Evolutionary conservation across 2,797 vertebrate species (phyloP), one percentile per base, ranked within the genome.

Genomic region (Enteromius paludinosus): DNA sequence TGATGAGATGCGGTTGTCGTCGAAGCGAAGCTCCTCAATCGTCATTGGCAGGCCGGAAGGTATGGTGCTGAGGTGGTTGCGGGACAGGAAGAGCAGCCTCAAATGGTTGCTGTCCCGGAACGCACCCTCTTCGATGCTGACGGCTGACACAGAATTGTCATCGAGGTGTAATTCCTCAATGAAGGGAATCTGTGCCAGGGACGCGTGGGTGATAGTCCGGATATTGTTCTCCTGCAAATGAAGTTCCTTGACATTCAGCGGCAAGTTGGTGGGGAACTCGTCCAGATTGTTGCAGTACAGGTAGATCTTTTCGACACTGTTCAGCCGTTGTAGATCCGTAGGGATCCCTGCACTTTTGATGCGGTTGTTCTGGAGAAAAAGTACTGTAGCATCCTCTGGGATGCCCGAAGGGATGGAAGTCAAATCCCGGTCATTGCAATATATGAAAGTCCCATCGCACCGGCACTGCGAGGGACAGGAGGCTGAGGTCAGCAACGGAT

Each of bases 141-240:
- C 98, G 1, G 98, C 98, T 0, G 98, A 99, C 83, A 99, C 98
- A 0, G 98, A 99, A 91, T 99, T 99, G 92, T 99, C 98, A 92
- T 99, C 98, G 91, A 99, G 94, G 93, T 99, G 98, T 86, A 99
- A 94, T 92, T 99, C 97, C 94, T 99, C 98, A 87, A 99, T 97
- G 90, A 95, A 96, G 20, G 98, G 98, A 89, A 99, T 99, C 92
- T 98, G 97, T 66, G 95, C 97, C 92, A 99, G 94, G 38, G 98
- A 97, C 87, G 96, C 90, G 66, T 98, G 98, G 80, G 98, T 98
- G 91, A 99, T 99, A 92, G 97, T 97, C 90, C 98, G 95, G 89
- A 99, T 95, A 85, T 99, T 99, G 92, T 99, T 99, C 94, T 99
- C 98, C 93, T 99, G 98, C 89, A 99, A 95, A 91, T 99, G 98